Base-by-base conservation (phyloP, 1,140 invertebrate species). In the Procambarus virginalis region DNA sequence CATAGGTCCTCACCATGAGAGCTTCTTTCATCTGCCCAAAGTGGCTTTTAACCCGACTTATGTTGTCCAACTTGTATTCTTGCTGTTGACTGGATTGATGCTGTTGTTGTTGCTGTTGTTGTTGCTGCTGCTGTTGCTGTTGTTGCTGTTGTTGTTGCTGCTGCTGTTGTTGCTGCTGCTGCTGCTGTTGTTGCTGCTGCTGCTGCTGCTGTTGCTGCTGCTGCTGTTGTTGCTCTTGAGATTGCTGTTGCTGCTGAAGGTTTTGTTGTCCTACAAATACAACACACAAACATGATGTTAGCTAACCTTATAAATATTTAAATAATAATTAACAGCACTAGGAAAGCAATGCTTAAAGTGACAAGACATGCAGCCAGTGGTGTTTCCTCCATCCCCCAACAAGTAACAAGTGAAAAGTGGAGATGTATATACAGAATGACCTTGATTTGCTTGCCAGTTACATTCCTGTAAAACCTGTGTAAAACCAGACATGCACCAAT, bases 91-190 rank as follows among this genome's bases (percentile, higher is more conserved):
- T 73, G 9, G 75, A 73, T 73, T 84, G 82, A 45, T 84, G 82
- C 12, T 84, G 82, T 22, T 84, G 82, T n/a, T 84, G 82, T 45
- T 84, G 82, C 17, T 84, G 82, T 22, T 84, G 82, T 64, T 73
- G 68, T 48, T 86, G 84, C 10, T 77, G 73, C 48, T 77, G 73
- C 17, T 86, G 84, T 17, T 77, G 84, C 20, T 77, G 73, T 17
- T 86, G 84, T 4, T 86, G 75, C 14, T 86, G 84, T 10, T 86
- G 84, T 10, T 78, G 75, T n/a, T 86, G 84, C 68, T 86, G 84
- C 12, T 58, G 55, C 10, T 86, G 84, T n/a, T 78, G 73, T 2
- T 85, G 84, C n/a, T 85, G 84, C 49, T 84, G 82, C 2, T 84
- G 82, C 22, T 84, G 82, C 45, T 84, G 82, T 20, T 84, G 58